Conservation (phyloP, 2,888 invertebrate species). For the Amiota mariae region DNA sequence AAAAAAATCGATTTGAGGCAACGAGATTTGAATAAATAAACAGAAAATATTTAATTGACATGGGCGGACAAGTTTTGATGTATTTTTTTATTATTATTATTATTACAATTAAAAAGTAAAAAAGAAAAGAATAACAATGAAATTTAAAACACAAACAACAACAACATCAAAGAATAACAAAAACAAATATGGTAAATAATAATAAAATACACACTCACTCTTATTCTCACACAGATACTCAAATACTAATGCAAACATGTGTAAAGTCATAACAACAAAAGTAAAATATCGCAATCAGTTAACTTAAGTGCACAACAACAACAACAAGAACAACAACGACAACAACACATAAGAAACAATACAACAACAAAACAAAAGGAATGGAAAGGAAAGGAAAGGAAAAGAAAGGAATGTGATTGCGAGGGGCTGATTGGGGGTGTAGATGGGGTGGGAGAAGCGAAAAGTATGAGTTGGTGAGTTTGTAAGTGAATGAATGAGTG, state of each 20-base stretch:
- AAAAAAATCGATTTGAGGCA: too few species aligned
- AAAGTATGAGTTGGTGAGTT: constrained; percentile 22
- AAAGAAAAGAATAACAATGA: too few species aligned
- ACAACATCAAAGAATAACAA: background rate
- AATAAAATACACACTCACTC: constrained; percentile 41
- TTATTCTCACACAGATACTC: background rate
- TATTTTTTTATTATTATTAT: too few species aligned
- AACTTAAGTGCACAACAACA: constrained; percentile 61
- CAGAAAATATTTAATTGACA: too few species aligned
- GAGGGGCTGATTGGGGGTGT: too few species aligned
- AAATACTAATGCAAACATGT: background rate
- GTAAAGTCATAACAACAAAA: constrained; percentile 59
- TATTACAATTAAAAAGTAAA: too few species aligned
- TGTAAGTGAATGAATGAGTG: background rate
- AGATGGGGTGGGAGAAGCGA: too few species aligned
- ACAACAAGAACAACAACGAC: constrained; percentile 47
- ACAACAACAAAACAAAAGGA: background rate
- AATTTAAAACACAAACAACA: background rate
- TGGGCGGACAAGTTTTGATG: too few species aligned
- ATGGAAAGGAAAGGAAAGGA: too few species aligned
- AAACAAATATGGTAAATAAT: constrained; percentile 48
- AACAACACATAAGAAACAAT: constrained; percentile 34
- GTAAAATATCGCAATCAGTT: constrained; percentile 68
- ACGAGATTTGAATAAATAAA: too few species aligned
- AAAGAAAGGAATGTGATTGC: too few species aligned